These are phyloP conservation scores for Osmoderma eremita DNA, from an alignment of 2,888 invertebrate species.

Conservation along the genomic window DNA sequence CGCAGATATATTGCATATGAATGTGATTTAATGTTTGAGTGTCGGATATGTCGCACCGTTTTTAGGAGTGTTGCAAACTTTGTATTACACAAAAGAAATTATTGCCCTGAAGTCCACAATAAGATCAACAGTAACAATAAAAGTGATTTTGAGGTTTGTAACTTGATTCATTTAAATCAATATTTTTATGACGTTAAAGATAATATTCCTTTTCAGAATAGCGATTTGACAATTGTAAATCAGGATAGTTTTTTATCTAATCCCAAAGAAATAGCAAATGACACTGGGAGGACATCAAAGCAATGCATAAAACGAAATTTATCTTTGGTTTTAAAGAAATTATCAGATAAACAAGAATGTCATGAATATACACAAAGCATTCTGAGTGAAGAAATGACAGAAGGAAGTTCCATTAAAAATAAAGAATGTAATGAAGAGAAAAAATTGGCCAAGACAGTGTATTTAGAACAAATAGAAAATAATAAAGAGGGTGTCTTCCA, in stretches of 20 bases:
- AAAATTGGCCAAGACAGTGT: conserved; percentile 5
- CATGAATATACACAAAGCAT: conserved; percentile 51
- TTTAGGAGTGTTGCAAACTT: conserved; percentile 90
- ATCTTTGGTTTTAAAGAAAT: conserved; percentile 48
- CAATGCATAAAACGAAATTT: conserved; percentile 14
- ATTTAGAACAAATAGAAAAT: conserved; percentile 29
- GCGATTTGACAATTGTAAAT: background rate
- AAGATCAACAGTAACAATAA: conserved; percentile 19
- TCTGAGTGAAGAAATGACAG: conserved; percentile 52
- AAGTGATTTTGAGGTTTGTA: conserved; percentile 25
- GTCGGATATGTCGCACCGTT: conserved; percentile 85
- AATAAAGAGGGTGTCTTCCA: conserved; percentile 70
- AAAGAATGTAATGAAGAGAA: background rate
- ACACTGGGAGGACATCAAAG: background rate
- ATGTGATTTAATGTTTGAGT: conserved; percentile 90
- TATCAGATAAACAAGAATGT: conserved; percentile 54
- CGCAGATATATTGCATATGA: conserved; percentile 80
- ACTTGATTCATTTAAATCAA: too few species aligned
- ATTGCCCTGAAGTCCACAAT: conserved; percentile 73
- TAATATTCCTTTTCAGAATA: conserved; percentile 5
- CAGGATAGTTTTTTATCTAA: background rate
- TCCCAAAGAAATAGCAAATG: background rate
- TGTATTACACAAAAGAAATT: conserved; percentile 87
- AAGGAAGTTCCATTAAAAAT: conserved; percentile 26
- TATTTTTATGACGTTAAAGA: background rate